Evolutionary conservation across 23 tunicate genomes (phyloP).

Genomic region (Botrylloides violaceus): DNA sequence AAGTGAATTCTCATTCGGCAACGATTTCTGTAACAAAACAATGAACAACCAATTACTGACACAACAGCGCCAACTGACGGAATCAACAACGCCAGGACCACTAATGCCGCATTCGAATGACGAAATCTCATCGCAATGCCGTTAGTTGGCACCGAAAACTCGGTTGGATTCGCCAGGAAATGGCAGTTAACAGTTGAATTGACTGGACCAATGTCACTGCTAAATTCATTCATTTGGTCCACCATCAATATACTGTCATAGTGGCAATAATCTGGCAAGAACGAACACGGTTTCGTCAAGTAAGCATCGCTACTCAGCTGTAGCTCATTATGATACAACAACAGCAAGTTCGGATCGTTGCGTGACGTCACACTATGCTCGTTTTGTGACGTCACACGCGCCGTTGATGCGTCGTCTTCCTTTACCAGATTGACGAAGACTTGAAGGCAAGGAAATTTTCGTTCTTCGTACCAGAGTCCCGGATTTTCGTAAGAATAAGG

Average conservation of each 20-base stretch:
- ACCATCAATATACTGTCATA: constrained; percentile 11
- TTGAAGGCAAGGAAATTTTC: constrained; percentile 61
- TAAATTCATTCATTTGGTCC: constrained; percentile 23
- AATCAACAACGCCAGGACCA: too few relatives aligned
- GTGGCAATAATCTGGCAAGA: constrained; percentile 44
- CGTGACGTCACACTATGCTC: not conserved
- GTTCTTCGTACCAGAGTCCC: constrained; percentile 30
- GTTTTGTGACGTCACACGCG: constrained; percentile 1
- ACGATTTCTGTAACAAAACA: too few relatives aligned
- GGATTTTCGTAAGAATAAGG: constrained; percentile 27
- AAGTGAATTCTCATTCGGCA: too few relatives aligned
- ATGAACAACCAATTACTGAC: too few relatives aligned
- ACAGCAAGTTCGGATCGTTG: not conserved
- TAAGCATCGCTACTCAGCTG: constrained; percentile 52
- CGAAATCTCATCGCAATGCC: constrained; percentile 29
- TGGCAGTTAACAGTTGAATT: constrained; percentile 38
- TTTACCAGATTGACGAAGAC: constrained; percentile 40
- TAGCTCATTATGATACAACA: constrained; percentile 62
- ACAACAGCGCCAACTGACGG: too few relatives aligned
- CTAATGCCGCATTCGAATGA: too few relatives aligned
- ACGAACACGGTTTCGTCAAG: constrained; percentile 54
- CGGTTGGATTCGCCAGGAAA: constrained; percentile 21
- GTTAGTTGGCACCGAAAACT: not conserved
- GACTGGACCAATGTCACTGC: constrained; percentile 23
- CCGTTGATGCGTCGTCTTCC: too few relatives aligned